These are phyloP conservation scores for Papilio gigon DNA, from an alignment of 2,888 invertebrate species.

Conservation along the genomic window DNA sequence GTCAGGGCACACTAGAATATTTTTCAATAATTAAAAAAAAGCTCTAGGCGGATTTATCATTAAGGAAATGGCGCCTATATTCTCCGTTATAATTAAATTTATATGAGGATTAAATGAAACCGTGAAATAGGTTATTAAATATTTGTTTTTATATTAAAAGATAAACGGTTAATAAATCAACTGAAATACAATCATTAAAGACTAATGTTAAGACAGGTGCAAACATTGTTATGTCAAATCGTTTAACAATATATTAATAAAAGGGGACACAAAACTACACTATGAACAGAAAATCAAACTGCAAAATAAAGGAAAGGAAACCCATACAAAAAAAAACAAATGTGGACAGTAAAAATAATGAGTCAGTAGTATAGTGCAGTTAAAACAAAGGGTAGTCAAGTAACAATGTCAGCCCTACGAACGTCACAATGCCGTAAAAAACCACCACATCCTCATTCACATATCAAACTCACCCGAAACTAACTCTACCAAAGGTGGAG, in stretches of 20 bases:
- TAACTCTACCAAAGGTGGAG: slow-evolving; percentile 86
- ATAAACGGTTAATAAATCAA: slow-evolving; percentile 3
- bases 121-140: background rate
- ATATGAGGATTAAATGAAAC: background rate
- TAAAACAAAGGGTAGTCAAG: slow-evolving; percentile 64
- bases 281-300: slow-evolving; percentile 10
- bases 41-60: background rate
- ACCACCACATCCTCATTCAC: slow-evolving; percentile 79
- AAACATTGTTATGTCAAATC: slow-evolving; percentile 24
- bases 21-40: background rate
- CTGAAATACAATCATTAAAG: slow-evolving; percentile 8
- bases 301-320: slow-evolving; percentile 23
- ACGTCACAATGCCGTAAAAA: slow-evolving; percentile 80
- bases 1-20: background rate
- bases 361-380: slow-evolving; percentile 80
- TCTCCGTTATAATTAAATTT: background rate
- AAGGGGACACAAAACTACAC: slow-evolving; percentile 21
- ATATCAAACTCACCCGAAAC: slow-evolving; percentile 87
- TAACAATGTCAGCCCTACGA: slow-evolving; percentile 61
- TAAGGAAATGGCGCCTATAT: background rate
- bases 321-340: slow-evolving; percentile 24
- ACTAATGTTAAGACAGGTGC: slow-evolving; percentile 36
- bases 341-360: slow-evolving; percentile 46
- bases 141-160: background rate
- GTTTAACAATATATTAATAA: slow-evolving; percentile 22